Evolutionary conservation across 2,113 vertebrate genomes (phyloP), one percentile per base, ranked within the genome.

Genomic region (Seriola rivoliana): DNA sequence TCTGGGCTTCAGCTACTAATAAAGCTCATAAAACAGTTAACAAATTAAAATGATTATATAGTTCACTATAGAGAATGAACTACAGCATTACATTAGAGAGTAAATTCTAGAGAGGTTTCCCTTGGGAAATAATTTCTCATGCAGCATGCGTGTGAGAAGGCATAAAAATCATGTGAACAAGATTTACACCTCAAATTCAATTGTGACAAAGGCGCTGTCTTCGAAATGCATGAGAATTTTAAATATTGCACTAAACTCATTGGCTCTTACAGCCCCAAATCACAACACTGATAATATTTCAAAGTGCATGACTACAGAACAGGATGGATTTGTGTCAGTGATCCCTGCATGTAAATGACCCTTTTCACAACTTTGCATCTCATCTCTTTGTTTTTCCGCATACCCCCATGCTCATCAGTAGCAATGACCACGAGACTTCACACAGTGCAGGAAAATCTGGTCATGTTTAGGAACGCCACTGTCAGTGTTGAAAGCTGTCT

Each of bases 401-500:
- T 55, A 80, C 77, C 68, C 68, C 75, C 29, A 10, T 34, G 85
- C 84, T 93, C 78, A 78, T 90, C 88, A 84, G 85, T 46, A 52
- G 81, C 84, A 83, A 82, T 90, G 88, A 87, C 91, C 89, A 85
- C 74, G 83, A 86, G 92, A 90, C 79, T 71, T 88, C 86, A 88
- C 48, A 63, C 78, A 34, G 71, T 60, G 89, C 91, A 75, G 29
- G 48, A 58, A 80, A 91, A 88, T 90, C 75, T 85, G 86, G 76
- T 72, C 82, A 65, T 91, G 90, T 88, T 87, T 85, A 81, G 82
- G 73, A 90, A 81, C 80, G 81, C 75, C 57, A 62, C 88, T 90
- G 89, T 87, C 92, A 78, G 73, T 77, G 83, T 80, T 92, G 81
- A 91, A 94, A 91, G 88, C 81, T 90, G 84, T 90, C 87, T 60